Conservation (phyloP, 1,140 invertebrate species). For the Heliconius nattereri region DNA sequence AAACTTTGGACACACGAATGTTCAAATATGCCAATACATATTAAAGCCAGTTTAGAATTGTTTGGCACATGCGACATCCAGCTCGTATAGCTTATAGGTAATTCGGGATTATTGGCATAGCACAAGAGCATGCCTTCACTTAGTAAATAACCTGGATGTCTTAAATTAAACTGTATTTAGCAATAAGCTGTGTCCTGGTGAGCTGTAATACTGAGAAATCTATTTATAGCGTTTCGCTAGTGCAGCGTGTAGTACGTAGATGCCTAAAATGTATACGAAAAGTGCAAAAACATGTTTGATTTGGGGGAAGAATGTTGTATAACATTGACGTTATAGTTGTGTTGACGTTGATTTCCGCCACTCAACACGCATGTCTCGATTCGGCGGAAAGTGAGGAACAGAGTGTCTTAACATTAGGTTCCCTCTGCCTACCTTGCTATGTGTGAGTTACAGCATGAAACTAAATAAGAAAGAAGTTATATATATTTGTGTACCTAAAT, state of each 20-base stretch:
- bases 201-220: background rate
- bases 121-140: conserved; percentile 18
- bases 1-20: conserved; percentile 34
- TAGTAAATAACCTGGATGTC: conserved; percentile 20
- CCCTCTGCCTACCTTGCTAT: too few relatives aligned
- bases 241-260: background rate
- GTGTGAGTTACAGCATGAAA: too few relatives aligned
- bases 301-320: background rate
- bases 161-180: conserved; percentile 14
- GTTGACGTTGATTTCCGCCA: too few relatives aligned
- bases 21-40: conserved; percentile 37
- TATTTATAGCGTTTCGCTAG: background rate
- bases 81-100: conserved; percentile 28
- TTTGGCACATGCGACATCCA: conserved; percentile 26
- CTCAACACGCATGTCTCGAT: too few relatives aligned
- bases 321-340: too few relatives aligned
- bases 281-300: background rate
- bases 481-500: too few relatives aligned
- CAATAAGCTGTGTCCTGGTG: background rate
- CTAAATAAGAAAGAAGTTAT: too few relatives aligned
- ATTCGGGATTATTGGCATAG: conserved; percentile 28
- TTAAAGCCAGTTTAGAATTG: conserved; percentile 39
- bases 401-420: too few relatives aligned
- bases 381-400: too few relatives aligned
- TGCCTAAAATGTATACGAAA: background rate